Percentiles rank a stretch among this genome's conserved stretches.
These are phyloP conservation scores for Rallus limicola DNA, from an alignment of 2,113 vertebrate genomes.

Conservation along the genomic window DNA sequence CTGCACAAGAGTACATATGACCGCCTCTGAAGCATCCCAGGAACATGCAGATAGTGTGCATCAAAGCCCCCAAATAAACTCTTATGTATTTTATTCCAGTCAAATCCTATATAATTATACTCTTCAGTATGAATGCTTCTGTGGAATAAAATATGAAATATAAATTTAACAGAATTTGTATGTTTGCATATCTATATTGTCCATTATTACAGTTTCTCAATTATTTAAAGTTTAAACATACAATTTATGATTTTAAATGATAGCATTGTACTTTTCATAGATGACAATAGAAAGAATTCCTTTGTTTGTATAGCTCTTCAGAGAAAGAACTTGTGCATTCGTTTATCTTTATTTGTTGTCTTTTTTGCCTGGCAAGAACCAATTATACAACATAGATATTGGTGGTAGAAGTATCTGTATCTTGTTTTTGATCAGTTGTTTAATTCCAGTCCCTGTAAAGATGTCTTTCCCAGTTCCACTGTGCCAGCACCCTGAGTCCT, in stretches of 20 bases:
- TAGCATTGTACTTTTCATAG: fast-evolving
- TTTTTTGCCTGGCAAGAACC: not conserved
- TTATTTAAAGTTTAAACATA: not conserved
- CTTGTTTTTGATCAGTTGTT: not conserved
- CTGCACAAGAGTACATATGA: not conserved
- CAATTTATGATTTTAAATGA: not conserved
- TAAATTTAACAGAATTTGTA: not conserved
- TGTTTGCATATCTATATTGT: not conserved
- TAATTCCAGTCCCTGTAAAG: not conserved
- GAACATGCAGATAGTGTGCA: not conserved
- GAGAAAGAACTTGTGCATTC: not conserved
- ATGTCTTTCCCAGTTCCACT: not conserved
- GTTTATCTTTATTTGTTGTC: not conserved
- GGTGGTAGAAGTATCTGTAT: not conserved
- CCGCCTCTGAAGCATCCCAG: not conserved
- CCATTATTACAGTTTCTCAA: not conserved
- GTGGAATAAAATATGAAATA: not conserved
- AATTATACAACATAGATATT: not conserved
- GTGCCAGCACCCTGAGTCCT: not conserved
- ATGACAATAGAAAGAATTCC: not conserved
- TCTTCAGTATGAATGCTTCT: not conserved
- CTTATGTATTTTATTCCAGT: not conserved
- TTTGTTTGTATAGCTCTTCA: not conserved
- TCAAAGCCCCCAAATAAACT: not conserved
- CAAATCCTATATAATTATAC: not conserved